These are phyloP conservation scores for Megathymus violae DNA, from an alignment of 1,140 invertebrate genomes.

Conservation along the genomic window DNA sequence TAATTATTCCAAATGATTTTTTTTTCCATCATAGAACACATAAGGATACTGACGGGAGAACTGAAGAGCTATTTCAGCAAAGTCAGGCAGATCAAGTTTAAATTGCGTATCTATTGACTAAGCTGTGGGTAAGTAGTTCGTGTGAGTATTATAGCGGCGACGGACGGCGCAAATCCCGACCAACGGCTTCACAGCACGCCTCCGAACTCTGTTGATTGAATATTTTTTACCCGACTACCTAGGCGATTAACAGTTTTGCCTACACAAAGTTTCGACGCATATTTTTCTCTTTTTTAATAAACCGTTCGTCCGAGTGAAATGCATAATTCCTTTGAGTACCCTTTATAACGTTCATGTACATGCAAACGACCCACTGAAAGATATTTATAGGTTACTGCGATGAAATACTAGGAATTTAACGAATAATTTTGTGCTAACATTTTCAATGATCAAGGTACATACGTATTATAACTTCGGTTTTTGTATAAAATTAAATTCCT, in stretches of 20 bases:
- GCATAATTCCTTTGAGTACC: constrained; percentile 31
- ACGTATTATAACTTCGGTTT: neutral
- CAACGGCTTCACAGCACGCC: constrained; percentile 15
- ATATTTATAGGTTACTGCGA: constrained; percentile 9
- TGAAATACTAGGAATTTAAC: neutral
- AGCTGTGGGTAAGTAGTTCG: constrained; percentile 44
- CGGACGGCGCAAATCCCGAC: constrained; percentile 30
- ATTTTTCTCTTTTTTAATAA: constrained; percentile 33
- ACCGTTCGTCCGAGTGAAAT: constrained; percentile 36
- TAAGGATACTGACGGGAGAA: no score
- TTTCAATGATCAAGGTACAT: neutral
- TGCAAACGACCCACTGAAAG: constrained; percentile 1
- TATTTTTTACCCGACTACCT: constrained; percentile 33
- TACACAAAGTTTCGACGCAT: constrained; percentile 32
- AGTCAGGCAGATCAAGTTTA: constrained; percentile 32
- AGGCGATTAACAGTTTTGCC: constrained; percentile 34
- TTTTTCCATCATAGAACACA: no score
- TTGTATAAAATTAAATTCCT: neutral
- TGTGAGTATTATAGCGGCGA: constrained; percentile 42
- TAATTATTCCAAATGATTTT: neutral
- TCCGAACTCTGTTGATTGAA: constrained; percentile 30
- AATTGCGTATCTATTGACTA: constrained; percentile 45
- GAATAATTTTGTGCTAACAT: neutral
- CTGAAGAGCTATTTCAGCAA: neutral
- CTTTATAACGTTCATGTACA: constrained; percentile 5